A percentile compares a stretch with the other conserved stretches of the same genome.
Evolutionary conservation across 1,140 invertebrate genomes (phyloP).

Genomic region (Meloidogyne floridensis): DNA sequence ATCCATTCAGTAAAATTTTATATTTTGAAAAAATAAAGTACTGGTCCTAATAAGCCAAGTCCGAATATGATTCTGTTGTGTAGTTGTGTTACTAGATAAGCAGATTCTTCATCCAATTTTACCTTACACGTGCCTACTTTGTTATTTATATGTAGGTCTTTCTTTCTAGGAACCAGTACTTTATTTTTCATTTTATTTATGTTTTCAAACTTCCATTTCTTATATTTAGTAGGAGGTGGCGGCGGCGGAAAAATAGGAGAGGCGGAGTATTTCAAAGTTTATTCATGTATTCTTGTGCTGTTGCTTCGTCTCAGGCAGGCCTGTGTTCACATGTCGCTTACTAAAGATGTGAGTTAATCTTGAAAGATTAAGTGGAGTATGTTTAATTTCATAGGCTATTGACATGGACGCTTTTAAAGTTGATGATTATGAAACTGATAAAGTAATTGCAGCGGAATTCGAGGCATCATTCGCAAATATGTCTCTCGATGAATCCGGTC

Average conservation of each 20-base stretch:
- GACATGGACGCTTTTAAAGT: slow-evolving; percentile 58
- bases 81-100: no score
- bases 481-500: slow-evolving; percentile 27
- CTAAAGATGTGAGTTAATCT: slow-evolving; percentile 43
- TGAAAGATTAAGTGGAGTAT: slow-evolving; percentile 18
- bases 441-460: slow-evolving; percentile 28
- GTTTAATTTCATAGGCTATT: slow-evolving; percentile 47
- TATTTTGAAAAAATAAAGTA: no score
- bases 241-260: slow-evolving; percentile 39
- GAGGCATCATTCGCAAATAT: slow-evolving; percentile 40
- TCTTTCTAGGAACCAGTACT: no score
- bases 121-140: no score
- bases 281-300: slow-evolving; percentile 51
- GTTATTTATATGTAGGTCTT: no score
- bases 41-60: no score
- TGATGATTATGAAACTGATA: slow-evolving; percentile 17
- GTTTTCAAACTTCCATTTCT: background rate
- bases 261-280: slow-evolving; percentile 50
- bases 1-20: slow-evolving; percentile 48
- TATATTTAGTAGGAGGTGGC: slow-evolving; percentile 24
- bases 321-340: slow-evolving; percentile 54
- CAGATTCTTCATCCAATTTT: no score
- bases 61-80: no score
- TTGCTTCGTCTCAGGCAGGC: slow-evolving; percentile 60
- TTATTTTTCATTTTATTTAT: background rate